Base-by-base conservation (phyloP, 1,140 invertebrate genomes). In the Scaptomyza montana region DNA sequence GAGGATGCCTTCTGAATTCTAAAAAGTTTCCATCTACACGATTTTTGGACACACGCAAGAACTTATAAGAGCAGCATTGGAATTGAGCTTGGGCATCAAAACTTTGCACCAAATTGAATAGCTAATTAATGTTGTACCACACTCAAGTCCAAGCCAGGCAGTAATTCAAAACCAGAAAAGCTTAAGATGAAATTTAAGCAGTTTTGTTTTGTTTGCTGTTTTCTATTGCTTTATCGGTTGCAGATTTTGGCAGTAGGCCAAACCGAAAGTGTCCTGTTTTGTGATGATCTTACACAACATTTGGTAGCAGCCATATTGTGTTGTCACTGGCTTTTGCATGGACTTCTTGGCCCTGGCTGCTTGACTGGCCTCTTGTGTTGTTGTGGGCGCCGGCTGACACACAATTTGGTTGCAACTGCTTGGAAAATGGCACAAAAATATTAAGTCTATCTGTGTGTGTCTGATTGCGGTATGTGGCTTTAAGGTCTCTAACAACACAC, bases 371-470 rank as follows among this genome's bases (percentile, higher is more conserved):
- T 54, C 60, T 60, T 57, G 65, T 47, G 56, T 67, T 62, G 62
- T 78, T 65, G 9, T 63, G 73, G 62, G 75, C 75, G 50, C 57
- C 71, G 33, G 10, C 45, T 56, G 68, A 75, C 30, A 33, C 75
- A 73, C 78, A 80, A 80, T 80, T 80, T 80, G 78, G 78, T 70
- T 81, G 78, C 78, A 80, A 81, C 78, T 80, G 78, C 78, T 80
- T 80, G 78, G 80, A 84, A 75, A 76, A 77, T 79, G 71, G 53
- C 65, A 72, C n/a, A 72, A 82, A 77, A 13, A 28, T 45, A 25
- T 28, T n/a, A 2, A 56, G 54, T 25, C 55, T 46, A 9, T 45
- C n/a, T 43, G 39, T n/a, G 16, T 16, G 3, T 19, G 57, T 47
- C 43, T 41, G 19, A 46, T 39, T 46, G 39, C 12, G 25, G 59